Conservation (phyloP, 2,888 invertebrate genomes). For the Synergus laeviventris region DNA sequence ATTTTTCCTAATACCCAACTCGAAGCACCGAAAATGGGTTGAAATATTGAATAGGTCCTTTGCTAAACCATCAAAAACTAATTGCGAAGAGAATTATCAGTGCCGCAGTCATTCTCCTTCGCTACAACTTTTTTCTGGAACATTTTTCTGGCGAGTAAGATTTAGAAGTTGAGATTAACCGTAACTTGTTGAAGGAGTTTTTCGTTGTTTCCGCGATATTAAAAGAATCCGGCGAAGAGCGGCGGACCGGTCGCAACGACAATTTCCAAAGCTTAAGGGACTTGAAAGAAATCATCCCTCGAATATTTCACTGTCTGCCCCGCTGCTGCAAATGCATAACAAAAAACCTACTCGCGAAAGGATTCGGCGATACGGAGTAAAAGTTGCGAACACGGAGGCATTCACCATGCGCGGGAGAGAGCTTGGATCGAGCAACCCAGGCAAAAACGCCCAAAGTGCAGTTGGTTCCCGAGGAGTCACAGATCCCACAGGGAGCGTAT, state of each 20-base stretch:
- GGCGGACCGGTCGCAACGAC: slow-evolving; percentile 41
- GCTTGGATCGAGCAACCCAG: slow-evolving; percentile 46
- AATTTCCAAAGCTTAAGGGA: slow-evolving; percentile 40
- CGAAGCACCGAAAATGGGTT: background rate
- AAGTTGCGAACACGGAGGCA: slow-evolving; percentile 53
- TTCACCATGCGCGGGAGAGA: slow-evolving; percentile 56
- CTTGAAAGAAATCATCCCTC: slow-evolving; percentile 56
- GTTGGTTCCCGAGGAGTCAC: slow-evolving; percentile 61
- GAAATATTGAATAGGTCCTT: too few species aligned
- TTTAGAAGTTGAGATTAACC: slow-evolving; percentile 37
- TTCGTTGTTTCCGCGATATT: slow-evolving; percentile 36
- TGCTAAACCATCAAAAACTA: background rate
- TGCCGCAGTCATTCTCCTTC: background rate
- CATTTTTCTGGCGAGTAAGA: slow-evolving; percentile 1
- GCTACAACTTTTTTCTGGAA: slow-evolving; percentile 9
- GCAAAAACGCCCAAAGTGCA: slow-evolving; percentile 66
- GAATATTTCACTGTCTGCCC: slow-evolving; percentile 55
- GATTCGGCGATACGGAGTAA: slow-evolving; percentile 58
- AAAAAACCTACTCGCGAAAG: slow-evolving; percentile 50
- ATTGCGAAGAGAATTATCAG: slow-evolving; percentile 3
- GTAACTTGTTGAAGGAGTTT: slow-evolving; percentile 22
- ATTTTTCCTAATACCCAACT: background rate
- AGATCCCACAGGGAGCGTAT: slow-evolving; percentile 52
- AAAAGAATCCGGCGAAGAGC: slow-evolving; percentile 42
- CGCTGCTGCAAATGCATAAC: slow-evolving; percentile 45